phyloP scores from a whole-genome alignment of 2,888 invertebrate genomes.

The Clusia tigrina region DNA sequence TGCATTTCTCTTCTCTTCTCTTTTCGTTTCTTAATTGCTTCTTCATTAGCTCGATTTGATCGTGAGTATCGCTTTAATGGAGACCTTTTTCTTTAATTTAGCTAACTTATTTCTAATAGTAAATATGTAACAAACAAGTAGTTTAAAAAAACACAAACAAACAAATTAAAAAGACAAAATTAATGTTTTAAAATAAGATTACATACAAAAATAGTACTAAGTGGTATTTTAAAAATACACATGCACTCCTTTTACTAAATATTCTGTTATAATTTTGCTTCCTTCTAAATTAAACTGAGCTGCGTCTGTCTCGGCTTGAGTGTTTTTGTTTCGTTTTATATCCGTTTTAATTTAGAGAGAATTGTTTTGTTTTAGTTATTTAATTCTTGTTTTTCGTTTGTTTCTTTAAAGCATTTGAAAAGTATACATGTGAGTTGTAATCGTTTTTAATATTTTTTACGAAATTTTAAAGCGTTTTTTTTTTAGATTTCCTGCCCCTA shows the following conservation, averaged over 20 bases:
- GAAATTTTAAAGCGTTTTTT: not conserved
- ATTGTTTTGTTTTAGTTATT: constrained; percentile 9
- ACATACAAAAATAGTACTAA: not conserved
- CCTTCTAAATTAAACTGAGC: constrained; percentile 1
- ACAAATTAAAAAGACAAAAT: not conserved
- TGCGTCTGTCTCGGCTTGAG: not conserved
- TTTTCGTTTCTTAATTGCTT: not conserved
- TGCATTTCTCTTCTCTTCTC: not conserved
- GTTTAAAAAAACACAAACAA: not conserved
- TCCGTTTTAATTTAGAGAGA: constrained; percentile 21
- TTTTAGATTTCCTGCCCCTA: not conserved
- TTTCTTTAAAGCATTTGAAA: constrained; percentile 18
- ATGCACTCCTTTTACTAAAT: not conserved
- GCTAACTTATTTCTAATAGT: constrained; percentile 1
- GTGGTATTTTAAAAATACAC: not conserved
- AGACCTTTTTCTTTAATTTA: not conserved
- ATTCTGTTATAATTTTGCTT: not conserved
- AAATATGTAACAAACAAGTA: not conserved
- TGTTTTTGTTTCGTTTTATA: not conserved
- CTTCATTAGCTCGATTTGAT: not conserved
- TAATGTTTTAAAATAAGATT: not conserved
- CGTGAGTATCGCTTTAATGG: not conserved
- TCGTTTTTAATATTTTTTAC: constrained; percentile 10
- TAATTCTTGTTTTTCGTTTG: not conserved
- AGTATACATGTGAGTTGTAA: constrained; percentile 21